phyloP scores from a whole-genome alignment of 2,888 invertebrate species.

The Melieria crassipennis region DNA sequence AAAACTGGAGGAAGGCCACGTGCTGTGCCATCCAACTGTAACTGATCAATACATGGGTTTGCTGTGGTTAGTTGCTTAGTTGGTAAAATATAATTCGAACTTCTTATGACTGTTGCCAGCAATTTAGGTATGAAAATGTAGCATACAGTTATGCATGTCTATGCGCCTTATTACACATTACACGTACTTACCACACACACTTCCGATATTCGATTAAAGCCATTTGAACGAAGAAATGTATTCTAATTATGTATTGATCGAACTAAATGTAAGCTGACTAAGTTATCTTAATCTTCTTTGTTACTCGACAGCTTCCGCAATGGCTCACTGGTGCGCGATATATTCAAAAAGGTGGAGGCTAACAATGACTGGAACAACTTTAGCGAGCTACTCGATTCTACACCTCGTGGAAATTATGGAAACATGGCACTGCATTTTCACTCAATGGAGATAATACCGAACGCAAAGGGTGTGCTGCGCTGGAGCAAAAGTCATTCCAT shows the following conservation, averaged over 20 bases:
- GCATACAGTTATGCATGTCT: no score
- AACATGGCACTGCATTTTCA: slow-evolving; percentile 73
- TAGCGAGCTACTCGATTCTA: slow-evolving; percentile 79
- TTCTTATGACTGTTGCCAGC: not conserved
- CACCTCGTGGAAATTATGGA: slow-evolving; percentile 92
- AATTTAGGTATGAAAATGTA: not conserved
- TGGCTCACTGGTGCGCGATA: slow-evolving; percentile 90
- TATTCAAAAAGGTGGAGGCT: slow-evolving; percentile 77
- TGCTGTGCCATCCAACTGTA: slow-evolving; percentile 87
- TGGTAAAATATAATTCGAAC: not conserved
- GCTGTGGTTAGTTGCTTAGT: slow-evolving; percentile 72
- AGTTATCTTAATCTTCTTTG: no score
- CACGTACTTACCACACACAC: no score
- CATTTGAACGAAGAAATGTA: no score
- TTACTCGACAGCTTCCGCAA: slow-evolving; percentile 79
- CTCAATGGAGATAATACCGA: slow-evolving; percentile 75
- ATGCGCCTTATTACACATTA: no score
- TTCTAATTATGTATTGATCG: no score
- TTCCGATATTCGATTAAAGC: no score
- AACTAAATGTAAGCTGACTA: no score
- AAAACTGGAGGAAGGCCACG: slow-evolving; percentile 80
- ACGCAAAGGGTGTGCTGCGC: slow-evolving; percentile 71
- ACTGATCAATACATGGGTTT: slow-evolving; percentile 85
- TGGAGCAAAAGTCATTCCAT: slow-evolving; percentile 72
- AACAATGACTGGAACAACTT: slow-evolving; percentile 87